Conservation (phyloP, 2,888 invertebrate genomes). For the Neelides folsomi region DNA sequence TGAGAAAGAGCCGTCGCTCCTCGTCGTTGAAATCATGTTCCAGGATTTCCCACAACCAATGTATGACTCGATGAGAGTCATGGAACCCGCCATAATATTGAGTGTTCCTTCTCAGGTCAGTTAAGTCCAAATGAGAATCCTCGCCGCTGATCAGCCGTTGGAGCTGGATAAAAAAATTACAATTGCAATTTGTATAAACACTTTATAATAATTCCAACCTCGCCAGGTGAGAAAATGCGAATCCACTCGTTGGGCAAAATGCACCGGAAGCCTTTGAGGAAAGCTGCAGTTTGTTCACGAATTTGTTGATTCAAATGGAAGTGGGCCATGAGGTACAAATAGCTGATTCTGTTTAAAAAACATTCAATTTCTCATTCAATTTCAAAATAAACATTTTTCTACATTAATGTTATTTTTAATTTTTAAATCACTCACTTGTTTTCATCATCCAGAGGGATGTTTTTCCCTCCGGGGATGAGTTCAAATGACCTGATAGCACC, state of each 20-base stretch:
- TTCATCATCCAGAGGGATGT: conserved; percentile 84
- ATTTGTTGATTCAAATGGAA: conserved; percentile 98
- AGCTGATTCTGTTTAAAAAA: conserved; percentile 61
- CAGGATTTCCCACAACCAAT: conserved; percentile 92
- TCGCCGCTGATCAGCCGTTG: conserved; percentile 93
- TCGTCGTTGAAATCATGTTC: conserved; percentile 85
- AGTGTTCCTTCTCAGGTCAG: conserved; percentile 75
- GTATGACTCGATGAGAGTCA: conserved; percentile 89
- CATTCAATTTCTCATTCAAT: too few relatives aligned
- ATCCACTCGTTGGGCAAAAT: conserved; percentile 93
- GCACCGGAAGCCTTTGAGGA: conserved; percentile 89
- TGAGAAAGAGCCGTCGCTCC: conserved; percentile 85
- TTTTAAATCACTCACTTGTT: conserved; percentile 57
- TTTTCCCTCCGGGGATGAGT: conserved; percentile 85
- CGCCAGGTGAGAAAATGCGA: conserved; percentile 84
- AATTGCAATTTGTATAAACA: neutral
- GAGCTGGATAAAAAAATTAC: conserved; percentile 44
- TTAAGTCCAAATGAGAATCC: conserved; percentile 78
- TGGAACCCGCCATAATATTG: conserved; percentile 99
- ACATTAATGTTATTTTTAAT: neutral
- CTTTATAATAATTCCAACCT: conserved; percentile 43
- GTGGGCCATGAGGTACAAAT: conserved; percentile 96
- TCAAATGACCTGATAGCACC: conserved; percentile 91
- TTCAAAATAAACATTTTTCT: too few relatives aligned
- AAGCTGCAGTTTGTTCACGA: conserved; percentile 88